These are phyloP conservation scores for Peromyscus polionotus DNA, from an alignment of 2,113 vertebrate species.

Conservation along the genomic window DNA sequence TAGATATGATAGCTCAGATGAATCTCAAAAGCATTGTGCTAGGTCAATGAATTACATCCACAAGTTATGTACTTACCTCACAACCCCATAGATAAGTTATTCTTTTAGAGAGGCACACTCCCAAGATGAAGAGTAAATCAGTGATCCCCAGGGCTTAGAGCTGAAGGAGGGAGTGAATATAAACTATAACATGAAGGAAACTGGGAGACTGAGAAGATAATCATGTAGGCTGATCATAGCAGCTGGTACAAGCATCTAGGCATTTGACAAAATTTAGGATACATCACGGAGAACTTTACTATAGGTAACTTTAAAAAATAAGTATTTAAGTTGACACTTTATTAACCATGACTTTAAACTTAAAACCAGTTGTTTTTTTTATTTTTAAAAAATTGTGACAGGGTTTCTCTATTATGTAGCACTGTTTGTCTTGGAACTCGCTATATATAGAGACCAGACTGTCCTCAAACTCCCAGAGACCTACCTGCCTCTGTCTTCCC, in stretches of 20 bases:
- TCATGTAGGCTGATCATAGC: not conserved
- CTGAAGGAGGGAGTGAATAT: not conserved
- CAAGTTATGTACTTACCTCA: not conserved
- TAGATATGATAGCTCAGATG: not conserved
- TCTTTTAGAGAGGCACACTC: not conserved
- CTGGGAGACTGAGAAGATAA: not conserved
- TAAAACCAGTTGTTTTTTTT: not conserved
- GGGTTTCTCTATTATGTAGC: not conserved
- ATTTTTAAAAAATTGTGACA: not conserved
- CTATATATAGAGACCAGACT: not conserved
- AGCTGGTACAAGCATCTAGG: not conserved
- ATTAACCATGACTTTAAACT: not conserved
- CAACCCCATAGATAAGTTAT: not conserved
- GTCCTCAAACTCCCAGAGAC: not conserved
- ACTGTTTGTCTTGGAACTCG: not conserved
- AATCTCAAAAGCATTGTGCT: not conserved
- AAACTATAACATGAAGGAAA: not conserved
- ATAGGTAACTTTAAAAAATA: not conserved
- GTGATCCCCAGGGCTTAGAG: not conserved
- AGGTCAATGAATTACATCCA: not conserved
- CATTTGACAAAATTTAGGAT: not conserved
- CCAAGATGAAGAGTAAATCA: too few relatives aligned
- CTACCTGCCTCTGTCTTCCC: not conserved
- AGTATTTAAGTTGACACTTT: not conserved
- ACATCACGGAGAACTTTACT: not conserved